Evolutionary conservation across 1,140 invertebrate genomes (phyloP).

Genomic region (Bombus superbus): DNA sequence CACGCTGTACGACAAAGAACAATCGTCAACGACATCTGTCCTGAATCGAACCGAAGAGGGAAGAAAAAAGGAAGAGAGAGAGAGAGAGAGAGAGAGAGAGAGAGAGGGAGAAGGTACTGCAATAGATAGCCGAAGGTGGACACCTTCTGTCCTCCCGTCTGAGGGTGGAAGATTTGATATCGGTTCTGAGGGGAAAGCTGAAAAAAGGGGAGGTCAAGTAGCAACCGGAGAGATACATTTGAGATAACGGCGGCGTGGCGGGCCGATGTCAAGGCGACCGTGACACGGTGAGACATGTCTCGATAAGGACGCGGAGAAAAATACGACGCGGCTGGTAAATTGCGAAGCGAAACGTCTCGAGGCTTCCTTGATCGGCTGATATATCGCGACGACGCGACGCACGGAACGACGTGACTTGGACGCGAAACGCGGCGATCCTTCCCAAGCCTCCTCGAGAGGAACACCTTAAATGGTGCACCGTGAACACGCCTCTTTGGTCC

Average conservation of each 20-base stretch:
- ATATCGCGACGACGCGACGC: slow-evolving; percentile 24
- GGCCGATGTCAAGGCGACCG: slow-evolving; percentile 55
- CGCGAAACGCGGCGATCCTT: slow-evolving; percentile 6
- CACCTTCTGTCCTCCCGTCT: not conserved
- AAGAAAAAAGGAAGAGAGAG: not conserved
- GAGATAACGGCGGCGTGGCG: slow-evolving; percentile 13
- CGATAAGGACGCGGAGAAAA: slow-evolving; percentile 40
- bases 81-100: too few species aligned
- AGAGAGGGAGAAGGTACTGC: not conserved
- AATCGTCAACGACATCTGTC: not conserved
- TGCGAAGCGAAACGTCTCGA: slow-evolving; percentile 30
- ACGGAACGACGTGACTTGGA: slow-evolving; percentile 9
- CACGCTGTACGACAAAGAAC: too few species aligned
- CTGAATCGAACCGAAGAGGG: not conserved
- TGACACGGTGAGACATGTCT: slow-evolving; percentile 44
- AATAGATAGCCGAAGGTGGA: slow-evolving; percentile 4
- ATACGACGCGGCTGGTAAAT: slow-evolving; percentile 27
- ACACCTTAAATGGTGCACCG: slow-evolving; percentile 39
- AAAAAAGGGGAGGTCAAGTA: slow-evolving; percentile 51
- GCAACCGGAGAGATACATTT: slow-evolving; percentile 34
- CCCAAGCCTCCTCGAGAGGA: not conserved
- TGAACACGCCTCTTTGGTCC: not conserved
- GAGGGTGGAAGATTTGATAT: slow-evolving; percentile 14
- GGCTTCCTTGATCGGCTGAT: slow-evolving; percentile 33
- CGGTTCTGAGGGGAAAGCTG: slow-evolving; percentile 22